Base-by-base conservation (phyloP, 1,140 invertebrate species). In the Sitophilus oryzae region DNA sequence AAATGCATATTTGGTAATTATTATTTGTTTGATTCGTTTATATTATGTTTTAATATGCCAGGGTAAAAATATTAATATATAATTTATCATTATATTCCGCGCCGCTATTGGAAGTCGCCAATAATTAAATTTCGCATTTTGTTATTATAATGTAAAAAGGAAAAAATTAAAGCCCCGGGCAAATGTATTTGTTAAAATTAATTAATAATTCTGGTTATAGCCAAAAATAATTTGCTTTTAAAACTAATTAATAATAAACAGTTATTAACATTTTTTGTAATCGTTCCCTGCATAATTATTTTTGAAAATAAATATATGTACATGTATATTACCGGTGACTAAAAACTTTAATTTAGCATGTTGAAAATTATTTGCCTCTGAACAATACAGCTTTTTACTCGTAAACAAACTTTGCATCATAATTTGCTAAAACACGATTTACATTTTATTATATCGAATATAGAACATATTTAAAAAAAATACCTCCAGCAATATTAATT, bases 121-220 rank as follows among this genome's bases (percentile, higher is more conserved):
- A 42, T 18, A 42, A 42, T 20, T 42, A 42, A 42, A 42, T 42
- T 42, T n/a, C 10, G 40, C 18, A 42, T 42, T 42, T 42, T 42
- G 40, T 42, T 42, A 42, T 42, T 18, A 42, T 42, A 42, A 42
- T 42, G 40, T 2, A 42, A 42, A 42, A 42, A 20, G 6, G 18
- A 18, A 42, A 42, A 42, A 42, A 38, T n/a, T 6, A 38, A 5
- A 5, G 25, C 25, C 25, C 25, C 25, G 5, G 25, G 25, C 25
- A 30, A 30, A 30, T 30, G 25, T 30, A 30, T 30, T 30, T 30
- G 25, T 30, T 30, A 6, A 30, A 30, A 30, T 42, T 42, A 42
- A 42, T 42, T 20, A 42, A 18, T 20, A 42, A 42, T 42, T 42
- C 10, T 5, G 20, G 16, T 2, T 42, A 18, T 42, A 20, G n/a